These are phyloP conservation scores for Ficedula albicollis DNA, from an alignment of 2,797 vertebrate genomes.

Conservation along the genomic window DNA sequence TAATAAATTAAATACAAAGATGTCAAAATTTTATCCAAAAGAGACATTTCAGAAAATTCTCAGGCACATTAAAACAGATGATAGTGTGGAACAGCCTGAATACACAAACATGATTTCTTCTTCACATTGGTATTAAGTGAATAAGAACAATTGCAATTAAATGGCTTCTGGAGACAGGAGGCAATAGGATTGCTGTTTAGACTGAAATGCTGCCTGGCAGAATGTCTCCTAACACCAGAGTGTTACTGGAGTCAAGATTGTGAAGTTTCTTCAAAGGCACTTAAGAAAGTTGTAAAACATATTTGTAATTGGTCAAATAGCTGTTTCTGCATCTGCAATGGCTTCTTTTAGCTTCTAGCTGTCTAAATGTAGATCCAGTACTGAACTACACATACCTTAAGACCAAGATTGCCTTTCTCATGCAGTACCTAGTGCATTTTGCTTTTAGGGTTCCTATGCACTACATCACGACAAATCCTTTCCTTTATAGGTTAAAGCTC, in stretches of 20 bases:
- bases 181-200: neutral
- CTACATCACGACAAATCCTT: neutral
- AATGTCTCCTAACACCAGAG: neutral
- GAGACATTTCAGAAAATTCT: neutral
- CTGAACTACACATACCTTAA: neutral
- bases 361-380: neutral
- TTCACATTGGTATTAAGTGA: neutral
- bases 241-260: neutral
- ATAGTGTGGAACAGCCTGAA: neutral
- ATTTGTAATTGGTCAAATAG: accelerated
- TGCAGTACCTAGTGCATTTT: neutral
- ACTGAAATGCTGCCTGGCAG: neutral
- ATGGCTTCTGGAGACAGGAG: neutral
- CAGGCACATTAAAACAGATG: neutral
- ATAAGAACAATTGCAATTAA: neutral
- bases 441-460: neutral
- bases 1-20: neutral
- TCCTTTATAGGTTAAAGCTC: neutral
- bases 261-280: neutral
- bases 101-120: neutral
- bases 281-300: accelerated
- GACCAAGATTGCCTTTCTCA: neutral
- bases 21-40: neutral
- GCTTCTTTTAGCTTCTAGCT: neutral
- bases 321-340: neutral